Evolutionary conservation across 1,140 invertebrate genomes (phyloP).

Genomic region (Dinoponera quadriceps): DNA sequence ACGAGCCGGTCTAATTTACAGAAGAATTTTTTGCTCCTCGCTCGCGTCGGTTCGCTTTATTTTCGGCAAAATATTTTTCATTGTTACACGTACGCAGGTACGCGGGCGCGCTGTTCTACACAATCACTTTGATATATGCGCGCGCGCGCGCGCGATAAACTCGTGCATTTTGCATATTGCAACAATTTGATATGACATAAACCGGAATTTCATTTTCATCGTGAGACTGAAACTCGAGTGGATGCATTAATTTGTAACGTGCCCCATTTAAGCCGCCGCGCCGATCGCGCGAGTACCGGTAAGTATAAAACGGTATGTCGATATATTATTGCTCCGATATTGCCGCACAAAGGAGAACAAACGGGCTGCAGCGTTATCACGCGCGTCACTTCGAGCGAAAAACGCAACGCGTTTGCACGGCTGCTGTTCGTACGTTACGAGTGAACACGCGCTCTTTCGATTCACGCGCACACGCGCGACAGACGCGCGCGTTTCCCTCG

Average conservation of each 20-base stretch:
- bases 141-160: background rate
- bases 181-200: conserved; percentile 27
- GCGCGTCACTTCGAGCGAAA: conserved; percentile 24
- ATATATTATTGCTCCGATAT: conserved; percentile 25
- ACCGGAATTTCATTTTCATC: conserved; percentile 34
- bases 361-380: conserved; percentile 1
- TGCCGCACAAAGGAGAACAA: conserved; percentile 8
- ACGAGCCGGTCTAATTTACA: background rate
- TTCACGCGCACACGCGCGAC: background rate
- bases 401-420: conserved; percentile 6
- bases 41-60: background rate
- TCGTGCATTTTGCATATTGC: conserved; percentile 16
- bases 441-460: conserved; percentile 19
- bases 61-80: conserved; percentile 4
- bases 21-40: background rate
- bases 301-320: conserved; percentile 16
- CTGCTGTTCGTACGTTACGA: conserved; percentile 10
- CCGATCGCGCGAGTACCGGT: background rate
- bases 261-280: background rate
- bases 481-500: conserved; percentile 16
- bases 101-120: background rate
- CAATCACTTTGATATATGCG: background rate
- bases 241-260: background rate
- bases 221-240: background rate
- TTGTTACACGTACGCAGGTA: background rate